Evolutionary conservation across 2,888 invertebrate species (phyloP), one percentile per base, ranked within the genome.

Genomic region (Crossocerus cetratus): DNA sequence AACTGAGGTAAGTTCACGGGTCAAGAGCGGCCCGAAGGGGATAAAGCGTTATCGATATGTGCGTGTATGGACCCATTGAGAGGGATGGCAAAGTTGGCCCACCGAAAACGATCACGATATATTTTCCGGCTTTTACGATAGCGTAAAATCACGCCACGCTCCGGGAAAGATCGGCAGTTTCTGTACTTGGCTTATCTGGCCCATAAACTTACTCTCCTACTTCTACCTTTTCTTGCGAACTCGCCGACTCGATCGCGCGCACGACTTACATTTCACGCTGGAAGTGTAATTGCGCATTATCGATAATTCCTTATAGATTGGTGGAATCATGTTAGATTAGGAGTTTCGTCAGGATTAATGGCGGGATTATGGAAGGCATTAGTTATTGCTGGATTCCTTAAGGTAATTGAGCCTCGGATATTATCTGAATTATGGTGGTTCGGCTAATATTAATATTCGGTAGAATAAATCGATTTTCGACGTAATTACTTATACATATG

Each of bases 271-370:
- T 72, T 77, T 77, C 65, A 61, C 68, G 68, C 63, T 60, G 58
- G 56, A 64, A 62, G 72, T 77, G 82, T 81, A 82, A 81, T 81
- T 81, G 75, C 65, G 65, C 73, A 81, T 74, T 73, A 77, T 56
- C 60, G 13, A 18, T 55, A 54, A 72, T 68, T 63, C 68, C 23
- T 57, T 32, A 65, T 20, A 20, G 56, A 32, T 8, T 32, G 2
- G 32, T 11, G 8, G 32, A 32, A 11, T 32, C 32, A 32, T 32
- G 32, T 32, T 32, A 32, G 11, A 32, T 11, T 32, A n/a, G 32
- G 32, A 32, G 32, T 32, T 32, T 32, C 8, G 2, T 8, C 3
- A 11, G 5, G 32, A 32, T 32, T 3, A 32, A 32, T 32, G 32
- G 11, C 8, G 0, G 32, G 11, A 11, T 32, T 32, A 32, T 32